These are phyloP conservation scores for Ctenomys sociabilis DNA, from an alignment of 2,113 vertebrate species.

Conservation along the genomic window DNA sequence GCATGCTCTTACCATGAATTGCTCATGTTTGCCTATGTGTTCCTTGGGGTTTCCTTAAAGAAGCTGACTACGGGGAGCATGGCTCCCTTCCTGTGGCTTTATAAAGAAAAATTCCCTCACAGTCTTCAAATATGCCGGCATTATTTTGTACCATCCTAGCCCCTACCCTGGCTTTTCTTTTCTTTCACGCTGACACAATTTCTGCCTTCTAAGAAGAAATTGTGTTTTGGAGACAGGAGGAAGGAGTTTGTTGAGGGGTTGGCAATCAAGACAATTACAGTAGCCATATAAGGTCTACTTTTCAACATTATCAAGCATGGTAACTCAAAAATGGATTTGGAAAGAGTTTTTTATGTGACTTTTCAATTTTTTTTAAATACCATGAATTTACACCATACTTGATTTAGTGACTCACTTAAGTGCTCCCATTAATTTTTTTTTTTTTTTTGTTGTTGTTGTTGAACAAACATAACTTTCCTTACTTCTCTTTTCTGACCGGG, in stretches of 20 bases:
- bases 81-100: not conserved
- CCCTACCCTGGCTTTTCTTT: not conserved
- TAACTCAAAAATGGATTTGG: not conserved
- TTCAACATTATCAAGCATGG: not conserved
- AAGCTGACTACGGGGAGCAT: accelerated
- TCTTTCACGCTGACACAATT: not conserved
- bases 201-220: not conserved
- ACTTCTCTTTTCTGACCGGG: not conserved
- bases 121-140: not conserved
- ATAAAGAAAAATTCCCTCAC: not conserved
- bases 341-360: not conserved
- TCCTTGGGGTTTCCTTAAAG: not conserved
- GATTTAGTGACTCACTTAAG: not conserved
- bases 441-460: too few species aligned
- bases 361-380: not conserved
- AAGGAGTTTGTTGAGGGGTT: not conserved
- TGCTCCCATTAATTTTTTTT: not conserved
- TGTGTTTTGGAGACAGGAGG: not conserved
- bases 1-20: not conserved
- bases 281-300: not conserved
- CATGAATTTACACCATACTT: not conserved
- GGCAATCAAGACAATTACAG: not conserved
- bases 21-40: not conserved
- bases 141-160: not conserved
- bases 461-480: not conserved